Evolutionary conservation across 2,888 invertebrate species (phyloP), one percentile per base, ranked within the genome.

Genomic region (Icerya purchasi): DNA sequence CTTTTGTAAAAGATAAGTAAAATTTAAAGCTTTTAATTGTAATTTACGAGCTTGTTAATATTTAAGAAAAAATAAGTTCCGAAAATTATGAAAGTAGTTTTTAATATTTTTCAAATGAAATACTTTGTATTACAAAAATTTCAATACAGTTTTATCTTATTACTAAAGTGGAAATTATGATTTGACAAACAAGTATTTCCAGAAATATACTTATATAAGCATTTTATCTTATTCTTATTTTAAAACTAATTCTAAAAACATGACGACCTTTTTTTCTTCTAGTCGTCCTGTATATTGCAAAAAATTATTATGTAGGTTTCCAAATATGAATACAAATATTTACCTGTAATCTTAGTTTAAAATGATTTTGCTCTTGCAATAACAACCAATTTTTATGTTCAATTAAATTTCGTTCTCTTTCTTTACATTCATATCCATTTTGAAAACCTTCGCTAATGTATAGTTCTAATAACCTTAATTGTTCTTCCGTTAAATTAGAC

Each of bases 361-460:
- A 89, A 61, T 75, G 74, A 8, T 73, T 70, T 61, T 78, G 77
- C 64, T 84, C 79, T 54, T 77, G 73, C 1, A 73, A 70, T 53
- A 84, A 66, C 62, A 77, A 77, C 3, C 71, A 71, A 1, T 78
- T 68, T 61, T 78, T 69, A 51, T 77, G 75, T 23, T 72, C 73
- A n/a, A 86, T 74, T 2, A 77, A 74, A 22, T 69, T 69, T 58
- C 73, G 76, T 64, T 76, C 74, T 0, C 72, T 72, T 1, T 76
- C 75, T 53, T 74, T 70, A 1, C 91, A 70, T 54, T 83, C 81
- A 53, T 90, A 72, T 0, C 92, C 93, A 70, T 89, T 89, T 2
- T 92, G 73, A 69, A 78, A 81, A 2, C 87, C 88, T 73, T 93
- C 92, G 19, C 88, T 70, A 58, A 82, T 70, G 70, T 82, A 89